Base-by-base conservation (phyloP, 2,113 vertebrate genomes). In the Upupa epops region DNA sequence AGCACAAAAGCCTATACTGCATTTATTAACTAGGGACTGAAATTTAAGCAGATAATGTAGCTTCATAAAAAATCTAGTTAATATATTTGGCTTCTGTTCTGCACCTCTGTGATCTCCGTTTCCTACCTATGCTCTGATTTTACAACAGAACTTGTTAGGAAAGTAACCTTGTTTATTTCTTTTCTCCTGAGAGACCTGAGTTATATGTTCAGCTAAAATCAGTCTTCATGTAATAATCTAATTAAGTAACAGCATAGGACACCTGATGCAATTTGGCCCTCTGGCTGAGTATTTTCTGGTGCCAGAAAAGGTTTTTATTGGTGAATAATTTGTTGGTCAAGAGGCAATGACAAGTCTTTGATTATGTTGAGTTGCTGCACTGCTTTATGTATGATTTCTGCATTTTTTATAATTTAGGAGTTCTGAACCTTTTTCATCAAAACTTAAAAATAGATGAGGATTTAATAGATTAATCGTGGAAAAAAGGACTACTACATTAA, bases 341-440 rank as follows among this genome's bases (percentile, higher is more conserved):
- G 29, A n/a, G 11, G 28, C 26, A 63, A 1, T 63, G 24, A 75
- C 48, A 54, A 26, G 61, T 31, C 7, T 75, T 59, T 12, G 13
- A 12, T 34, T 29, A 45, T 64, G 7, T 70, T 54, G 34, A 29
- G 54, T 28, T 49, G 24, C 19, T 59, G n/a, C 12, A 31, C 13
- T 65, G 26, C 29, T 73, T 69, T 56, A 0, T 36, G 9, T 69
- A 5, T 58, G 34, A 40, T 40, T 73, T 70, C 32, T 0, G 0
- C 12, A 54, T 59, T 32, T 71, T 31, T 71, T 3, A 2, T 25
- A 46, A 12, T 32, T 78, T 49, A 42, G 31, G 87, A 32, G 4
- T 34, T 89, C 21, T 28, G 73, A 89, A 32, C 15, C 6, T 29
- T 37, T 37, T 76, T 63, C 36, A 70, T 8, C 21, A 49, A 16